Evolutionary conservation across 2,888 invertebrate species (phyloP).

Genomic region (Dastarcus helophoroides): DNA sequence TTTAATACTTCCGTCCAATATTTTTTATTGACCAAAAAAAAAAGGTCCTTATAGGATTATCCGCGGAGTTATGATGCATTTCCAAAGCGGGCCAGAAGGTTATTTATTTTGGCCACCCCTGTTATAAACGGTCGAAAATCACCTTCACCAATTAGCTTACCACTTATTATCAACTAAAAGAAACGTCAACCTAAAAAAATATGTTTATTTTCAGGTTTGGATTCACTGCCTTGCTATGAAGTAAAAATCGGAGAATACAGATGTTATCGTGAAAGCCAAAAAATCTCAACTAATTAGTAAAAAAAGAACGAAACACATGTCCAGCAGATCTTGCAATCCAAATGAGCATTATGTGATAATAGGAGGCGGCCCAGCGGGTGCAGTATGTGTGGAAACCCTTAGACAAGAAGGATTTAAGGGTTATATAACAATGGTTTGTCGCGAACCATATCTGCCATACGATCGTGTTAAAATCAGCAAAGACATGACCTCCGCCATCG

Average conservation of each 20-base stretch:
- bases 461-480: constrained; percentile 90
- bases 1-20: no score
- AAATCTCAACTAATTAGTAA: constrained; percentile 46
- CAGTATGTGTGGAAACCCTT: constrained; percentile 80
- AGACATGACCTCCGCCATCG: constrained; percentile 54
- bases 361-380: constrained; percentile 82
- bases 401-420: constrained; percentile 56
- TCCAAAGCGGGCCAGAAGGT: no score
- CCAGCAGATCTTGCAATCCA: constrained; percentile 34
- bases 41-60: no score
- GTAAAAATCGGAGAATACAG: constrained; percentile 59
- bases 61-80: no score
- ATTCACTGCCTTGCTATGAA: constrained; percentile 80
- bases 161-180: no score
- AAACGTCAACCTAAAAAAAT: no score
- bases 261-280: constrained; percentile 58
- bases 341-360: constrained; percentile 53
- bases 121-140: no score
- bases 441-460: constrained; percentile 75
- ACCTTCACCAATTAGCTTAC: no score
- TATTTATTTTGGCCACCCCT: no score
- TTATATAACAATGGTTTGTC: constrained; percentile 61
- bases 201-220: constrained; percentile 66
- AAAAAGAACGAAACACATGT: constrained; percentile 55
- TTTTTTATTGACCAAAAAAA: no score